A percentile compares a stretch with the other conserved stretches of the same genome.
Evolutionary conservation across 2,797 vertebrate species (phyloP).

Genomic region (Lindbergichthys nudifrons): DNA sequence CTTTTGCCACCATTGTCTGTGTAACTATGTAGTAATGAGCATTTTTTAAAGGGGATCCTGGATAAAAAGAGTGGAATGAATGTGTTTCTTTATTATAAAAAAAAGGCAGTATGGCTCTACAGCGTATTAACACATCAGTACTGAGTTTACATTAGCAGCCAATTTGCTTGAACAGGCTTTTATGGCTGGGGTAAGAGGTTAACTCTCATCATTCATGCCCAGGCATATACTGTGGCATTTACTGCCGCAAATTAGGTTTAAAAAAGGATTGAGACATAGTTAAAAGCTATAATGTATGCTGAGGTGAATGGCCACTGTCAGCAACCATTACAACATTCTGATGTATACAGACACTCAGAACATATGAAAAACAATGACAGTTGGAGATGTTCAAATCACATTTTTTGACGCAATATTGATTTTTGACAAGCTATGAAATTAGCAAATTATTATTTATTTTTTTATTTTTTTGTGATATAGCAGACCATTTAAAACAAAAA

Average conservation of each 20-base stretch:
- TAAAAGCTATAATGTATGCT: slow-evolving; percentile 63
- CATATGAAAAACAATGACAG: no score
- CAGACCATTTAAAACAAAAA: no score
- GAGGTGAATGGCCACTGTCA: slow-evolving; percentile 50
- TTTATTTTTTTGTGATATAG: no score
- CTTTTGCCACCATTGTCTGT: slow-evolving; percentile 34
- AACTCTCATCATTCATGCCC: slow-evolving; percentile 65
- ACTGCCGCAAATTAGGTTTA: slow-evolving; percentile 49
- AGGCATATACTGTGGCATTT: slow-evolving; percentile 50
- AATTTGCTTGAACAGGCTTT: slow-evolving; percentile 60
- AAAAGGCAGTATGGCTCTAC: slow-evolving; percentile 24
- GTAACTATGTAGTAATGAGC: slow-evolving; percentile 52
- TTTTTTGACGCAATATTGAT: no score
- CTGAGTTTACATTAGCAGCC: slow-evolving; percentile 57
- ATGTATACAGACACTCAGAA: no score
- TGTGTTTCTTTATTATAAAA: slow-evolving; percentile 18
- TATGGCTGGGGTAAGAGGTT: slow-evolving; percentile 59
- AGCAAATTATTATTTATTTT: no score
- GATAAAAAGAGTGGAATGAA: slow-evolving; percentile 25
- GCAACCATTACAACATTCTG: slow-evolving; percentile 25
- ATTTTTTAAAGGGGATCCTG: slow-evolving; percentile 19
- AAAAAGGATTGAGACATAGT: slow-evolving; percentile 53
- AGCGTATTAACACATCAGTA: slow-evolving; percentile 51
- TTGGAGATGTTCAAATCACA: no score
- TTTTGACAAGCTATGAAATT: no score